Evolutionary conservation across 2,888 invertebrate species (phyloP), one percentile per base, ranked within the genome.

Genomic region (Pammene fasciana): DNA sequence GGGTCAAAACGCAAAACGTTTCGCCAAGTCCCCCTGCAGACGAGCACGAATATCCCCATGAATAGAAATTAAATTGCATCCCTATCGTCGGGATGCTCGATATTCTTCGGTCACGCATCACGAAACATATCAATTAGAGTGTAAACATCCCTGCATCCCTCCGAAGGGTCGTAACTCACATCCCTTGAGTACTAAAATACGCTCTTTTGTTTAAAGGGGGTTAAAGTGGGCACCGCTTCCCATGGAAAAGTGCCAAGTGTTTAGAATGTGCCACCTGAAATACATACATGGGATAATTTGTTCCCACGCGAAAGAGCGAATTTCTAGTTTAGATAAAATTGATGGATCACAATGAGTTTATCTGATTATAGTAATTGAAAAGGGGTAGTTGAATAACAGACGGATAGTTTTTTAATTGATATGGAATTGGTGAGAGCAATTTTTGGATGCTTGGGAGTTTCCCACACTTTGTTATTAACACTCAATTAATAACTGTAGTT

Each of bases 221-320:
- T 8, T 52, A 18, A 72, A 70, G 73, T 70, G 73, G 72, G 61
- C 70, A 71, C 66, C 72, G 75, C 76, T 87, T 89, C 88, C 87
- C 88, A 87, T 86, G 83, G 86, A 87, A 87, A 81, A 75, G 70
- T 73, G 77, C 78, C 88, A 84, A 88, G 84, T 88, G 88, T 84
- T 82, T 71, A 74, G 75, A 73, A 75, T 77, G 55, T 78, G 76
- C 70, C 67, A 73, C 60, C 65, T 71, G 64, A 65, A 55, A 48
- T 34, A 52, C 48, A 48, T 34, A 52, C 48, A 59, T 57, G 68
- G 45, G 52, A 65, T 68, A 36, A 60, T 65, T 57, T 56, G 79
- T 86, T 88, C 88, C 86, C 88, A 88, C 86, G 82, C 74, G 75
- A 73, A 72, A 74, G 74, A 70, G 75, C 73, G 67, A 77, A 57